phyloP scores from a whole-genome alignment of 1,140 invertebrate species.

The Helicoverpa zea region DNA sequence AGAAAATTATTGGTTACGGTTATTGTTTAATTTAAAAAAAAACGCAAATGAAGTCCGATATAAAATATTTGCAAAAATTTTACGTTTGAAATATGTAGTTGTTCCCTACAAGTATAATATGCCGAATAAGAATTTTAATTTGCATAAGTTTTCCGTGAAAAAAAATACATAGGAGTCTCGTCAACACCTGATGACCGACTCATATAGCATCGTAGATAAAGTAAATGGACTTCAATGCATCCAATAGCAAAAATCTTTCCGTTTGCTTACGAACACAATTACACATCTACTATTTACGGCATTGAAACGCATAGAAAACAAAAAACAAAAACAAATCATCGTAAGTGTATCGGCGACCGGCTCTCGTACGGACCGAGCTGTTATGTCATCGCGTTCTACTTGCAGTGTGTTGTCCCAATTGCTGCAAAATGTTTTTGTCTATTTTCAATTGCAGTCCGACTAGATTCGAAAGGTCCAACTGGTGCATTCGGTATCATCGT shows the following conservation, averaged over 20 bases:
- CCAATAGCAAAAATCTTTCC: too few relatives aligned
- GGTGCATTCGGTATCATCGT: conserved; percentile 24
- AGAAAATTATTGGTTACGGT: too few relatives aligned
- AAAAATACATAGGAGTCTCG: too few relatives aligned
- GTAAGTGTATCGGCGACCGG: conserved; percentile 21
- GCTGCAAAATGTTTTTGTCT: conserved; percentile 21
- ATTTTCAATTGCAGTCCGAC: conserved; percentile 5
- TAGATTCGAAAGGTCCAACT: conserved; percentile 8
- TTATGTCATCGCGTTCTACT: conserved; percentile 56
- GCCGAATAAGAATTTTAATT: too few relatives aligned
- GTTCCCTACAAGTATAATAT: too few relatives aligned
- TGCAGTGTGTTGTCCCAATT: conserved; percentile 49
- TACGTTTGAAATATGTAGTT: too few relatives aligned
- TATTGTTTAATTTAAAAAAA: too few relatives aligned
- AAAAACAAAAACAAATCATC: not conserved
- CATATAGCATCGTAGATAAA: not conserved
- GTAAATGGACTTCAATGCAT: too few relatives aligned
- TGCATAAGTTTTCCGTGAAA: too few relatives aligned
- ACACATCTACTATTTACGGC: not conserved
- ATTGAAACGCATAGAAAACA: not conserved
- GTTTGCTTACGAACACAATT: not conserved
- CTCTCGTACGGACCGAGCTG: conserved; percentile 9
- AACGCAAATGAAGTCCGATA: too few relatives aligned
- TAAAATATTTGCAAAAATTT: too few relatives aligned
- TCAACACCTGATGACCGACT: not conserved